Evolutionary conservation across 30 jellyfish, hydroid and myxozoan genomes (phyloP).

Genomic region (Mastigias papua): DNA sequence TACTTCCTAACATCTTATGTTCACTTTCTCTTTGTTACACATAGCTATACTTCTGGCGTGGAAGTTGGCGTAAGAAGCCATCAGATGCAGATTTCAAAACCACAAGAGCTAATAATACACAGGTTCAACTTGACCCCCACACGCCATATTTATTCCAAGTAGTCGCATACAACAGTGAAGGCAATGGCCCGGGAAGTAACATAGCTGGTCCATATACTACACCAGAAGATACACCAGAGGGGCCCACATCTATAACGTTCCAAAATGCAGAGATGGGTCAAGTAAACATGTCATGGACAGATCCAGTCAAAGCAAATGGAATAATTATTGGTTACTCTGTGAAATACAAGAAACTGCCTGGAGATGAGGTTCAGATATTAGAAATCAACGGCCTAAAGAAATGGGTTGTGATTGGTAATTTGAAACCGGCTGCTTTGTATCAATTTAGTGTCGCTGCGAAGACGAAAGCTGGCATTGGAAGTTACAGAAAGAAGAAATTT

Average conservation of each 20-base stretch:
- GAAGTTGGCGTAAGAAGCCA: constrained; percentile 42
- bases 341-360: constrained; percentile 58
- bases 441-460: constrained; percentile 82
- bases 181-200: constrained; percentile 96
- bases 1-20: neutral
- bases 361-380: constrained; percentile 3
- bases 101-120: constrained; percentile 70
- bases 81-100: constrained; percentile 55
- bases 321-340: constrained; percentile 51
- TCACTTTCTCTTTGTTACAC: neutral
- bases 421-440: constrained; percentile 65
- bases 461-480: constrained; percentile 88
- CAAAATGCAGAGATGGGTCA: constrained; percentile 78
- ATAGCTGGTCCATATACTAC: constrained; percentile 87
- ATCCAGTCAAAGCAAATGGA: constrained; percentile 80
- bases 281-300: constrained; percentile 82
- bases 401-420: constrained; percentile 54
- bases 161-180: constrained; percentile 88
- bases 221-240: constrained; percentile 86
- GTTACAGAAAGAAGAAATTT: constrained; percentile 49
- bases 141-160: constrained; percentile 88
- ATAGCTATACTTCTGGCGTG: constrained; percentile 85
- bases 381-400: constrained; percentile 24
- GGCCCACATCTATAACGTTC: constrained; percentile 66
- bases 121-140: constrained; percentile 69